Conservation (phyloP, 2,113 vertebrate genomes). For the Gopherus flavomarginatus region DNA sequence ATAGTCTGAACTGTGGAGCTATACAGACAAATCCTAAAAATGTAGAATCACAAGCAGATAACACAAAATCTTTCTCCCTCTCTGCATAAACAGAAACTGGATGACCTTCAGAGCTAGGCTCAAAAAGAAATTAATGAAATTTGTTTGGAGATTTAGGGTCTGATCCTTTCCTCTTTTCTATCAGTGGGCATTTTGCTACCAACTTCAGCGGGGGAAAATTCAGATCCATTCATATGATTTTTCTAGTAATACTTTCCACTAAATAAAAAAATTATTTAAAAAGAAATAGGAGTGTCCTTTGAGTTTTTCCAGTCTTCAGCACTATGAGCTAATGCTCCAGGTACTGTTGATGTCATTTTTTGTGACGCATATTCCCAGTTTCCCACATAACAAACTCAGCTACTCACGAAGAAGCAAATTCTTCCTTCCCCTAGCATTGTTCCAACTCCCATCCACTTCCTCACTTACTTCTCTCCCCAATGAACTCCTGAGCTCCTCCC, state of each 20-base stretch:
- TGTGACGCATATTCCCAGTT: slow-evolving; percentile 59
- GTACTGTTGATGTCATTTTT: slow-evolving; percentile 65
- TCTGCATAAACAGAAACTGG: neutral
- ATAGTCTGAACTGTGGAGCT: neutral
- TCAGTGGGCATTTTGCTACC: slow-evolving; percentile 19
- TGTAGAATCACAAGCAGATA: neutral
- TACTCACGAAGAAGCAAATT: slow-evolving; percentile 40
- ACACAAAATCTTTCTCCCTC: neutral
- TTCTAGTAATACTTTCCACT: slow-evolving; percentile 11
- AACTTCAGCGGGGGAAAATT: neutral
- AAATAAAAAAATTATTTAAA: slow-evolving; percentile 34
- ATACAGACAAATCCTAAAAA: neutral
- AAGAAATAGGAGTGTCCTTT: slow-evolving; percentile 15
- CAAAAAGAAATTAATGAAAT: neutral
- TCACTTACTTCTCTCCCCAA: slow-evolving; percentile 40
- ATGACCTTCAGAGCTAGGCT: neutral
- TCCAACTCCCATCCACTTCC: slow-evolving; percentile 72
- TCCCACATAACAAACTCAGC: slow-evolving; percentile 46
- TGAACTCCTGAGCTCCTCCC: slow-evolving; percentile 28
- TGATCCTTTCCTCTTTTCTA: neutral
- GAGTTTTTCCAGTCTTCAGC: neutral
- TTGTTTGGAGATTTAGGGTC: neutral
- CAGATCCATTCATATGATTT: neutral
- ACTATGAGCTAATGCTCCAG: slow-evolving; percentile 37
- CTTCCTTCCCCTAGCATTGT: slow-evolving; percentile 56